Percentiles rank a stretch among this genome's conserved stretches.
Evolutionary conservation across 2,113 vertebrate genomes (phyloP).

Genomic region (Cyrtonyx montezumae): DNA sequence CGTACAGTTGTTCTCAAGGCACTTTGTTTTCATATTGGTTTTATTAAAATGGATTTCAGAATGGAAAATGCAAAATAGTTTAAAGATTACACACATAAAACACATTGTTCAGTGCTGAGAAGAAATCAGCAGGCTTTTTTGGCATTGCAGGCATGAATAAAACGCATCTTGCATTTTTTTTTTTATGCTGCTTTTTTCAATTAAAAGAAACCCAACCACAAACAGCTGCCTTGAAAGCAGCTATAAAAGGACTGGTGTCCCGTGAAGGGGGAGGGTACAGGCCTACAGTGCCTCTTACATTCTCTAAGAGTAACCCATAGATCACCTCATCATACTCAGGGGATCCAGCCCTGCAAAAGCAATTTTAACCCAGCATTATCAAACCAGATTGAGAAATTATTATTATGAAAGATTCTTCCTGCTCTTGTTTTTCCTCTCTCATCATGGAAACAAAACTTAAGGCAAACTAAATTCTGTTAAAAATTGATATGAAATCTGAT

Average conservation of each 20-base stretch:
- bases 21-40: slow-evolving; percentile 25
- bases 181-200: background rate
- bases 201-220: background rate
- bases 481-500: background rate
- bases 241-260: background rate
- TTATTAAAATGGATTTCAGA: slow-evolving; percentile 52
- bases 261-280: background rate
- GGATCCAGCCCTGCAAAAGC: background rate
- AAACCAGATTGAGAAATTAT: background rate
- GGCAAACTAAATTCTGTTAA: background rate
- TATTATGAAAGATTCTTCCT: background rate
- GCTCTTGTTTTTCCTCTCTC: background rate
- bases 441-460: background rate
- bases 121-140: background rate
- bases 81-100: slow-evolving; percentile 21
- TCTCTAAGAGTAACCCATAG: background rate
- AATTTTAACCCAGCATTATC: background rate
- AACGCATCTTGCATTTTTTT: background rate
- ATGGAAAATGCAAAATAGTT: slow-evolving; percentile 14
- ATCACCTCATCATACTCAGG: background rate
- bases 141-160: background rate
- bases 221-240: background rate
- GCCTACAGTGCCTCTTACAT: background rate
- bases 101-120: background rate
- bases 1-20: slow-evolving; percentile 32